Evolutionary conservation across 2,113 vertebrate genomes (phyloP).

Genomic region (Anseranas semipalmata): DNA sequence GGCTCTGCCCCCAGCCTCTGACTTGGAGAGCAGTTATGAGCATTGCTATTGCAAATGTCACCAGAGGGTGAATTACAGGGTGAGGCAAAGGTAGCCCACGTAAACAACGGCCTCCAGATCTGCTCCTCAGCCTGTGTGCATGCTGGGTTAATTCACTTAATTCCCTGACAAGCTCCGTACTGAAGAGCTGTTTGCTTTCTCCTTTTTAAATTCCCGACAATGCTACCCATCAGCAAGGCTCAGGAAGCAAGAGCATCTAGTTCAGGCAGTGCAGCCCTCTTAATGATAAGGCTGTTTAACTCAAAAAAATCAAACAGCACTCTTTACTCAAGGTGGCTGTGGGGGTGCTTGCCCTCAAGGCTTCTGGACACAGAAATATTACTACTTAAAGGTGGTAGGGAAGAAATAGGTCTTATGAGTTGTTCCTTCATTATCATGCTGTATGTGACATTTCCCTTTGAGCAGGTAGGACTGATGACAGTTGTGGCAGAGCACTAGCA

Average conservation of each 20-base stretch:
- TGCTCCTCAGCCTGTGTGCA: not conserved
- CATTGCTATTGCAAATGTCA: too few species aligned
- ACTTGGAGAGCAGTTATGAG: not conserved
- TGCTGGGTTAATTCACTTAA: not conserved
- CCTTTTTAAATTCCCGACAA: not conserved
- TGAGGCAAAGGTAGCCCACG: not conserved
- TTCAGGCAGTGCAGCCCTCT: not conserved
- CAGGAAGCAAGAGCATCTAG: not conserved
- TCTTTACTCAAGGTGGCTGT: not conserved
- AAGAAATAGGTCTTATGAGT: not conserved
- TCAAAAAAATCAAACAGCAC: not conserved
- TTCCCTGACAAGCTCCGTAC: not conserved
- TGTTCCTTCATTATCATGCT: not conserved
- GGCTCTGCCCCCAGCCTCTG: fast-evolving
- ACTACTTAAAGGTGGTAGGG: not conserved
- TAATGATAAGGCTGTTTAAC: not conserved
- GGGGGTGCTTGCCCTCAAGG: not conserved
- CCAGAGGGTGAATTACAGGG: not conserved
- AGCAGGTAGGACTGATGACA: not conserved
- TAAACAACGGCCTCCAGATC: not conserved
- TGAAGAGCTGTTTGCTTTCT: not conserved
- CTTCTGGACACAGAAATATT: not conserved
- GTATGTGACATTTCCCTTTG: not conserved
- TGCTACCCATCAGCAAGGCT: not conserved
- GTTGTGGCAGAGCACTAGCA: not conserved